Evolutionary conservation across 2,888 invertebrate genomes (phyloP).

Genomic region (Melanostoma scalare): DNA sequence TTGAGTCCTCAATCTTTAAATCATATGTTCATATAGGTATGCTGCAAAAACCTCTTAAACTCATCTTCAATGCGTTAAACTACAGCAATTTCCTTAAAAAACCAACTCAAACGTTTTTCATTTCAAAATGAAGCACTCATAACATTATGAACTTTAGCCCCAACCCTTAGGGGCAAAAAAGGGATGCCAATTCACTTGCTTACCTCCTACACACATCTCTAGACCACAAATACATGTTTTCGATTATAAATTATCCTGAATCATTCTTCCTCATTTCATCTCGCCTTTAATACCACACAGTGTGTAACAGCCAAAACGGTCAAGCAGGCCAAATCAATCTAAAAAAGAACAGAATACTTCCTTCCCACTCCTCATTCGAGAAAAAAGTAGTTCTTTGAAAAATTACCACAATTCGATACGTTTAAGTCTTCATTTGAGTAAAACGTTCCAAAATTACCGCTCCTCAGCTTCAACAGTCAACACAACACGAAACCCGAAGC

Average conservation of each 20-base stretch:
- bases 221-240: slow-evolving; percentile 58
- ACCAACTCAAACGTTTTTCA: slow-evolving; percentile 40
- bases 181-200: slow-evolving; percentile 7
- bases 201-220: neutral
- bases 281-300: slow-evolving; percentile 6
- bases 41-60: neutral
- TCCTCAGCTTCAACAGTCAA: slow-evolving; percentile 35
- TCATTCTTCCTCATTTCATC: slow-evolving; percentile 66
- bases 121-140: slow-evolving; percentile 39
- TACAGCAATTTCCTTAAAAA: neutral
- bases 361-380: too few relatives aligned
- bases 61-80: neutral
- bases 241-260: slow-evolving; percentile 69
- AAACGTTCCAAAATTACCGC: slow-evolving; percentile 69
- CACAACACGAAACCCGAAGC: neutral
- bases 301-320: slow-evolving; percentile 42
- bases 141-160: slow-evolving; percentile 17
- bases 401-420: slow-evolving; percentile 72
- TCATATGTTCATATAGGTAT: neutral
- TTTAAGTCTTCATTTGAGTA: slow-evolving; percentile 73
- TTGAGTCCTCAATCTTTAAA: neutral
- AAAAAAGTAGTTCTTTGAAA: slow-evolving; percentile 57
- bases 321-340: slow-evolving; percentile 69
- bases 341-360: slow-evolving; percentile 12
- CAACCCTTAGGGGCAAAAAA: neutral